Evolutionary conservation across 2,113 vertebrate genomes (phyloP), one percentile per base, ranked within the genome.

Genomic region (Pterocles orientalis): DNA sequence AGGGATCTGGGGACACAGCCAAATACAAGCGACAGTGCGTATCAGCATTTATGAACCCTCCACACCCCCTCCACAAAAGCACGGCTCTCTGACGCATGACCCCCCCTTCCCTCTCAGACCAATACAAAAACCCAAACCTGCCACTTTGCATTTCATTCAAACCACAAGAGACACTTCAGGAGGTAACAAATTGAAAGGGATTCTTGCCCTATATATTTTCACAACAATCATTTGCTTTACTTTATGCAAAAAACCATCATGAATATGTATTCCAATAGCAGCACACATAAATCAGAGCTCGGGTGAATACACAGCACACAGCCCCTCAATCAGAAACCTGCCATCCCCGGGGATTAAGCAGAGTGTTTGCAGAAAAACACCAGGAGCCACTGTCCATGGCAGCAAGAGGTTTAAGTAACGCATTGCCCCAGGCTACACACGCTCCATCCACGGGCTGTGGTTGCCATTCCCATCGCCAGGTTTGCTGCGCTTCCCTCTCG

Each of bases 141-240:
- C 23, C 82, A 18, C 87, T 91, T 57, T 43, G 75, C 60, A 71
- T 91, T 82, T 87, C 78, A 58, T 71, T 82, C 0, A 2, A 91
- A 50, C 69, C 93, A 76, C 94, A 83, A 79, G 81, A 92, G 94
- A 89, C 78, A 80, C 70, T 79, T 64, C 66, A 50, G 87, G 78
- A 93, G 84, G 73, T 41, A 88, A 93, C 83, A 85, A 82, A 92
- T 25, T 72, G 92, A 82, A 82, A 93, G 70, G 66, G 33, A 95
- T 91, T 80, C 84, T 76, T 50, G 57, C 78, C 80, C 89, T 94
- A 17, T 58, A 31, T 86, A 87, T 95, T 95, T 94, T 90, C 91
- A 95, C 89, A 95, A 95, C 89, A 95, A 77, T 91, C 88, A 94
- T 95, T 95, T 95, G 70, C 82, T 85, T 80, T 86, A 24, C 83